phyloP scores from a whole-genome alignment of 2,797 vertebrate species.

The Rhinichthys osculus region DNA sequence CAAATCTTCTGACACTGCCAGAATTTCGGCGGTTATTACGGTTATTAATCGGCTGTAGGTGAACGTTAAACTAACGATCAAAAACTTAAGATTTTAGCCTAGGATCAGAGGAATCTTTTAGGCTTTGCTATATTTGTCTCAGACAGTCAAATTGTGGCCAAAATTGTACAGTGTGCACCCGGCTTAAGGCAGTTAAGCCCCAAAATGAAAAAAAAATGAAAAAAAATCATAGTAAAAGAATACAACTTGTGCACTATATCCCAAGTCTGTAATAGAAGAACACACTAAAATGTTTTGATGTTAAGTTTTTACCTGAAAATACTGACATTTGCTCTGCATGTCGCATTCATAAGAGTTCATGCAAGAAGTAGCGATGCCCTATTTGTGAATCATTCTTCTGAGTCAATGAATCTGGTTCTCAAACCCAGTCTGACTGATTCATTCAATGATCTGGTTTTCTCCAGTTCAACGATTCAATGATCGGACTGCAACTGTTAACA shows the following conservation, averaged over 20 bases:
- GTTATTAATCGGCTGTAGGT: too few relatives aligned
- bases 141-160: too few relatives aligned
- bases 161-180: too few relatives aligned
- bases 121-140: too few relatives aligned
- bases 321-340: neutral
- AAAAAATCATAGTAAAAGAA: neutral
- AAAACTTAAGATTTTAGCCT: too few relatives aligned
- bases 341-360: neutral
- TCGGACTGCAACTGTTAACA: neutral
- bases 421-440: neutral
- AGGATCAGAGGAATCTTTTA: too few relatives aligned
- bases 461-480: neutral
- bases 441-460: neutral
- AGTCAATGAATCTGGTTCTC: neutral
- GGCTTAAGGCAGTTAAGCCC: neutral
- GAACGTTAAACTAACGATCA: too few relatives aligned
- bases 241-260: neutral
- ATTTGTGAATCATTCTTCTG: neutral
- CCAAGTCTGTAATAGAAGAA: neutral
- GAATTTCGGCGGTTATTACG: too few relatives aligned
- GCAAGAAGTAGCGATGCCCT: neutral
- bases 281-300: neutral
- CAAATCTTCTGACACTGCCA: too few relatives aligned
- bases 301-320: neutral
- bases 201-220: neutral